Evolutionary conservation across 1,140 invertebrate genomes (phyloP), one percentile per base, ranked within the genome.

Genomic region (Heliothis subflexa): DNA sequence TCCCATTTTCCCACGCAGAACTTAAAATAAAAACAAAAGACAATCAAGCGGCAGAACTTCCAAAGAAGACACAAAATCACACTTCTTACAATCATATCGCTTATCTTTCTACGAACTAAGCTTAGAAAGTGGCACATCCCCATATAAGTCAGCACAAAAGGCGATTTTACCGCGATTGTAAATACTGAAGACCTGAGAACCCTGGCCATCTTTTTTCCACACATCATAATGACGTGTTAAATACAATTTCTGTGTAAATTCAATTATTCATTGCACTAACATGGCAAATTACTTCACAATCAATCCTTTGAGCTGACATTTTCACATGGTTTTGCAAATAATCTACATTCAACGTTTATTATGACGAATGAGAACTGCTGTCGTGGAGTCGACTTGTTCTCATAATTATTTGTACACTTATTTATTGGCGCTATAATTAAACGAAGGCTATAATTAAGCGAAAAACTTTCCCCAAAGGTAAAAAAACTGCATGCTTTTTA

Each of bases 181-280:
- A 49, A 74, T n/a, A 9, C 13, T 0, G 1, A 2, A 7, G 14
- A 5, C 0, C 59, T 14, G 59, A 10, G 18, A 75, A 45, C 62
- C 74, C 76, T 78, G 33, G 78, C 79, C 79, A 78, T 81, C 82
- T 85, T 88, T 88, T 76, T 80, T 18, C 11, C 25, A 12, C 21
- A 61, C 50, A 40, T 5, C 62, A 68, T 80, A 82, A 83, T 82
- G 76, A 88, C 70, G 85, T 88, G 87, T 81, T 84, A 85, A 86
- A 79, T 62, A 68, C 74, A 80, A 82, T 86, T 91, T 88, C 84
- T 83, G 82, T 74, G 81, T 88, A 87, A 88, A 81, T 82, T 80
- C 78, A 86, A 83, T 86, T 83, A 84, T 82, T 80, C 55, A 54
- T 85, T 85, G 78, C 79, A 70, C 78, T 78, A 83, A 87, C 76